Percentiles rank a stretch among this genome's conserved stretches.
Conservation (phyloP, 2,113 vertebrate genomes). For the Phrynosoma blainvillii region DNA sequence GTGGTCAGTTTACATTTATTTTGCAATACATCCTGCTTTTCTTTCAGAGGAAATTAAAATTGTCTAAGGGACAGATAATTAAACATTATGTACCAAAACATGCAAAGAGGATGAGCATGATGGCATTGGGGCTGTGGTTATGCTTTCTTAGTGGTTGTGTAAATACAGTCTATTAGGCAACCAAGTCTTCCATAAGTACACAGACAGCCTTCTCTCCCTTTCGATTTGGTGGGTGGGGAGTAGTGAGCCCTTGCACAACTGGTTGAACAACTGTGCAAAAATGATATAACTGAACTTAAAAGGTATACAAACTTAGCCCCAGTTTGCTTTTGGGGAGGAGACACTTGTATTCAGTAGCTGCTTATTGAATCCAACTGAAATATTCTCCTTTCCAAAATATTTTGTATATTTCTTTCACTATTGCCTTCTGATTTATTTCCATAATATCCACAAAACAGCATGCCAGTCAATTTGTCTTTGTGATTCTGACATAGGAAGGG, state of each 20-base stretch:
- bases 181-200: too few relatives aligned
- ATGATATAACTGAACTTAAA: too few relatives aligned
- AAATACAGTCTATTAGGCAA: too few relatives aligned
- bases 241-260: too few relatives aligned
- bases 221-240: too few relatives aligned
- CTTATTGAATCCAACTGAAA: background rate
- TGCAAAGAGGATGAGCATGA: background rate
- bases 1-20: constrained; percentile 18
- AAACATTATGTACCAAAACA: background rate
- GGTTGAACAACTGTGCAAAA: too few relatives aligned
- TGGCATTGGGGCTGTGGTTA: background rate
- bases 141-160: background rate
- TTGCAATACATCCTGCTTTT: background rate
- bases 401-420: background rate
- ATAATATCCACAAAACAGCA: background rate
- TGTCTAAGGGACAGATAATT: background rate
- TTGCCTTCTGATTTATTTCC: background rate
- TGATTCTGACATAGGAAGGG: fast-evolving
- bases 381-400: background rate
- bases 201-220: too few relatives aligned
- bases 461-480: fast-evolving
- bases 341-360: background rate
- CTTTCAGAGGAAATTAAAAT: background rate
- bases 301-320: too few relatives aligned
- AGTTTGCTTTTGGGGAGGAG: background rate